Conservation (phyloP, 2,888 invertebrate genomes). For the Adineta ricciae region DNA sequence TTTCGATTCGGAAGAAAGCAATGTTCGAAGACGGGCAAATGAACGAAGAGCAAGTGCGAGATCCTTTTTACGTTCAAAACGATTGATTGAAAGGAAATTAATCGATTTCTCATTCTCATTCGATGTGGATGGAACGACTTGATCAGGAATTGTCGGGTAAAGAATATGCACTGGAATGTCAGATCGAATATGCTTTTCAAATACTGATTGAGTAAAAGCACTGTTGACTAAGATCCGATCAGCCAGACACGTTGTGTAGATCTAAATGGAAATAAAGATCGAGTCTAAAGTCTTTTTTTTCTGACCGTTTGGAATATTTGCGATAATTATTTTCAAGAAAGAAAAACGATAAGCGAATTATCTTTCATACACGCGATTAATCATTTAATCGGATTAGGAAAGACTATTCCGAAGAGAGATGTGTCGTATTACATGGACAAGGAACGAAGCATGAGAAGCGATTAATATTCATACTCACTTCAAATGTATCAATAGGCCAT, state of each 20-base stretch:
- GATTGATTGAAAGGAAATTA: slow-evolving; percentile 79
- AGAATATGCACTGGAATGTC: slow-evolving; percentile 68
- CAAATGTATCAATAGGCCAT: slow-evolving; percentile 75
- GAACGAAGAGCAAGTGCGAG: slow-evolving; percentile 73
- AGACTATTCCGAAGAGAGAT: too few relatives aligned
- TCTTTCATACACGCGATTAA: too few relatives aligned
- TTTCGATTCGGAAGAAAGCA: slow-evolving; percentile 34
- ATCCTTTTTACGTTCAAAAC: slow-evolving; percentile 92
- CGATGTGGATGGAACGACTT: slow-evolving; percentile 39
- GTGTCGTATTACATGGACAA: too few relatives aligned
- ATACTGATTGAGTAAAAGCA: slow-evolving; percentile 66
- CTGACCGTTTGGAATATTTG: too few relatives aligned
- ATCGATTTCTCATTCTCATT: slow-evolving; percentile 49
- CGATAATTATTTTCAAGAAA: too few relatives aligned
- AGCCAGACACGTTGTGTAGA: slow-evolving; percentile 70
- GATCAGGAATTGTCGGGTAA: slow-evolving; percentile 64
- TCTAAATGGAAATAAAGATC: slow-evolving; percentile 42
- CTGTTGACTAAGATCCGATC: slow-evolving; percentile 88
- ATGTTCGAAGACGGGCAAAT: slow-evolving; percentile 56
- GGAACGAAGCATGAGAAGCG: too few relatives aligned
- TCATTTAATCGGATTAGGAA: too few relatives aligned
- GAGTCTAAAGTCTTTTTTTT: too few relatives aligned
- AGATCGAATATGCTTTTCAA: slow-evolving; percentile 70
- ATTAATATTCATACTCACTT: slow-evolving; percentile 50
- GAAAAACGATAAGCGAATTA: too few relatives aligned